Percentiles rank a stretch among this genome's conserved stretches.
phyloP scores from a whole-genome alignment of 64 coral and sea anemone genomes.

The Platygyra sinensis region DNA sequence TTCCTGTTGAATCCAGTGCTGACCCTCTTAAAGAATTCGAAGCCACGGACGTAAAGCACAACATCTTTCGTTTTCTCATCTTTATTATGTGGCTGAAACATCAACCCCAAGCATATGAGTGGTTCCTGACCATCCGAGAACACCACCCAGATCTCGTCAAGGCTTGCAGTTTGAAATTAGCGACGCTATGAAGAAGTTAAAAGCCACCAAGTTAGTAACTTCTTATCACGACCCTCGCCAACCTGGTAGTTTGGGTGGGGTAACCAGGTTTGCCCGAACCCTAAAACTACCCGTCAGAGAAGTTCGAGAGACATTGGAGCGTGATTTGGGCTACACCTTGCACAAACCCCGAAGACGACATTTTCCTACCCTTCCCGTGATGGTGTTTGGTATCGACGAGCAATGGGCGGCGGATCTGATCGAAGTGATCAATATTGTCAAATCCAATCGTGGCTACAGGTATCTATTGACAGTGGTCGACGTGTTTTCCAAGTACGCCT shows the following conservation, averaged over 20 bases:
- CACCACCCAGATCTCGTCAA: too few relatives aligned
- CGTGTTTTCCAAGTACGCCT: not conserved
- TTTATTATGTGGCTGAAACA: not conserved
- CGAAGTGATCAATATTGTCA: not conserved
- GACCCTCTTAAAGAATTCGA: not conserved
- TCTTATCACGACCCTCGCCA: too few relatives aligned
- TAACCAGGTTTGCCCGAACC: not conserved
- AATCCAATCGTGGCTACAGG: not conserved
- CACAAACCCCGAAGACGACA: slow-evolving; percentile 5
- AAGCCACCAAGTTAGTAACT: too few relatives aligned
- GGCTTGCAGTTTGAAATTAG: not conserved
- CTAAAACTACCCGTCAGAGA: not conserved
- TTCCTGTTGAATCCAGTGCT: too few relatives aligned
- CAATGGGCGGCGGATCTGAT: not conserved
- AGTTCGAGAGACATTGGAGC: not conserved
- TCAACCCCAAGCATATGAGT: too few relatives aligned
- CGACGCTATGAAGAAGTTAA: too few relatives aligned
- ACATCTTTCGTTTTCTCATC: not conserved
- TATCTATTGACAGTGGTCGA: slow-evolving; percentile 20
- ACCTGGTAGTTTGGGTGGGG: not conserved
- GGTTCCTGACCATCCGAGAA: too few relatives aligned
- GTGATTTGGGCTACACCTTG: not conserved
- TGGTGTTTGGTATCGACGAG: not conserved
- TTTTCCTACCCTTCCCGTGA: slow-evolving; percentile 4
- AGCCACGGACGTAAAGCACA: too few relatives aligned